Base-by-base conservation (phyloP, 2,113 vertebrate species). In the Cynoglossus semilaevis region DNA sequence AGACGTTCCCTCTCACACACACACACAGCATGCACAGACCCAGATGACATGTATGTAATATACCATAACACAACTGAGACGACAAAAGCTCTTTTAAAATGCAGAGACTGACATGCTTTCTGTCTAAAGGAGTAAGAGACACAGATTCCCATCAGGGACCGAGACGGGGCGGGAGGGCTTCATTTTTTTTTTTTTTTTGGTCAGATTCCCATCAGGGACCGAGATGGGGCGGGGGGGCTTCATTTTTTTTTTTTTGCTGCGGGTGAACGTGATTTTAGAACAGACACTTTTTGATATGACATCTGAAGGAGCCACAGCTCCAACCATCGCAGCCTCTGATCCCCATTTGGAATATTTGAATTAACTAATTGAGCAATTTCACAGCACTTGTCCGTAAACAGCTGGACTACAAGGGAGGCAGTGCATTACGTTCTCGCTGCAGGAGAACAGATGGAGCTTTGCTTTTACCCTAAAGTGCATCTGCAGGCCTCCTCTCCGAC, bases 61-160 rank as follows among this genome's bases (percentile, higher is more conserved):
- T 51, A 68, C 18, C 42, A 66, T 65, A 76, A 84, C 54, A 15
- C 8, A 71, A 42, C 58, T 15, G 12, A 51, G 66, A 62, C 40
- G 48, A 67, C 59, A 36, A 46, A 58, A 74, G 50, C 70, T 87
- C 70, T 58, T 84, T 89, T 78, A 81, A 83, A 79, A 88, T 84
- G 78, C 83, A 72, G 59, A 84, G 67, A 84, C 69, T 70, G 68
- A 77, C 19, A 77, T 79, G 69, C 63, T 76, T 66, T 76, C 72
- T 79, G 78, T 87, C 82, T 83, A 80, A 85, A 73, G 74, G 65
- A 59, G 35, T 41, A 69, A 76, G 67, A 85, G 82, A 84, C 79
- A 52, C 58, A 68, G 55, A 76, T 67, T 71, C 83, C 76, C 78
- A 83, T 89, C 84, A 84, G 74, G 8, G 49, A 74, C 62, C 67